A percentile compares a stretch with the other conserved stretches of the same genome.
Evolutionary conservation across 1,140 invertebrate genomes (phyloP).

Genomic region (Pseudobourletiella spinata): DNA sequence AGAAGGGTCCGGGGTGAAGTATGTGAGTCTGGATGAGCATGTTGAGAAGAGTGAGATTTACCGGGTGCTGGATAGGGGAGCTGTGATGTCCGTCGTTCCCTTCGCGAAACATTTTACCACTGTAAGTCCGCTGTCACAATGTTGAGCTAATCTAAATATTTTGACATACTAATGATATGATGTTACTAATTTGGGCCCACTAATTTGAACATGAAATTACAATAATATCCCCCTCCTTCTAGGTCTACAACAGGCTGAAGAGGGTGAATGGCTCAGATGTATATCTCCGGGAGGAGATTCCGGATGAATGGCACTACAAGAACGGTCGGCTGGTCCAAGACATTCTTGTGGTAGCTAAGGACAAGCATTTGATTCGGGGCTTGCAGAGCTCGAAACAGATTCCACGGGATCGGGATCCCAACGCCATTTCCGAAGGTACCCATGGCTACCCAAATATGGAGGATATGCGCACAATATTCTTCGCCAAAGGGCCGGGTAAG

Average conservation of each 20-base stretch:
- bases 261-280: slow-evolving; percentile 37
- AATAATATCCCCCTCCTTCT: background rate
- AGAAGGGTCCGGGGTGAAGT: slow-evolving; percentile 21
- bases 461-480: slow-evolving; percentile 43
- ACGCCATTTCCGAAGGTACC: slow-evolving; percentile 29
- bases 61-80: slow-evolving; percentile 38
- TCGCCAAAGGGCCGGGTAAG: slow-evolving; percentile 40
- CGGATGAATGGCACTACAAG: slow-evolving; percentile 40
- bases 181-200: background rate
- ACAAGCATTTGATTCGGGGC: slow-evolving; percentile 21
- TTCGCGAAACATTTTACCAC: slow-evolving; percentile 28
- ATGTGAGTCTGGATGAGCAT: slow-evolving; percentile 38
- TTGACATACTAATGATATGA: background rate
- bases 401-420: slow-evolving; percentile 14
- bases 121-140: slow-evolving; percentile 32
- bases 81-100: slow-evolving; percentile 39
- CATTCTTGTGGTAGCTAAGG: slow-evolving; percentile 37
- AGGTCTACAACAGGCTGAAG: slow-evolving; percentile 39
- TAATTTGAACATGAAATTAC: background rate
- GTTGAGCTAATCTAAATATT: background rate
- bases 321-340: slow-evolving; percentile 37
- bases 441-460: slow-evolving; percentile 40
- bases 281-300: slow-evolving; percentile 40
- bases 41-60: slow-evolving; percentile 36
- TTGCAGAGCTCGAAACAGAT: slow-evolving; percentile 23